Percentiles rank a stretch among this genome's conserved stretches.
These are phyloP conservation scores for Trisateles emortualis DNA, from an alignment of 2,888 invertebrate genomes.

Conservation along the genomic window DNA sequence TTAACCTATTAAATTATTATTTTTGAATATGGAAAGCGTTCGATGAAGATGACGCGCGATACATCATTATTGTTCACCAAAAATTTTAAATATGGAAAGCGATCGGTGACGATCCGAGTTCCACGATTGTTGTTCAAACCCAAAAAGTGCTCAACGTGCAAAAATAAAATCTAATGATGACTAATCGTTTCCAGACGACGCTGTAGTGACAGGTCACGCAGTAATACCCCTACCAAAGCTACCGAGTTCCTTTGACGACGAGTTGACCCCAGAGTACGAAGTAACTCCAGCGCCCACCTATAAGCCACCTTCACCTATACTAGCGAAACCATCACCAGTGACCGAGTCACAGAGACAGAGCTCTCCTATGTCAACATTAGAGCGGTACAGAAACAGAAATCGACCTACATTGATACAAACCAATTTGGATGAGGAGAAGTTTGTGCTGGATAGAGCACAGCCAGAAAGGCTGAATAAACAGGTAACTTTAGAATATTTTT, in stretches of 20 bases:
- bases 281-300: slow-evolving; percentile 64
- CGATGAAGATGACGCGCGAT: no score
- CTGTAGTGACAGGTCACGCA: slow-evolving; percentile 88
- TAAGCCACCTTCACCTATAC: slow-evolving; percentile 71
- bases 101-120: no score
- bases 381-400: slow-evolving; percentile 77
- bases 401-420: slow-evolving; percentile 75
- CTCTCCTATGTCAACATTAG: slow-evolving; percentile 81
- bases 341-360: slow-evolving; percentile 58
- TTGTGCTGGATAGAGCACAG: slow-evolving; percentile 89
- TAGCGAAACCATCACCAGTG: slow-evolving; percentile 62
- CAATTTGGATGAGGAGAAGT: slow-evolving; percentile 88
- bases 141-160: no score
- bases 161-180: no score
- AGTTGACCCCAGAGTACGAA: slow-evolving; percentile 72
- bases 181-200: slow-evolving; percentile 81
- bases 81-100: no score
- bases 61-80: no score
- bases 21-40: no score
- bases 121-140: no score
- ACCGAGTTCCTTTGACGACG: slow-evolving; percentile 83
- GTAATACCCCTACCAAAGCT: slow-evolving; percentile 89
- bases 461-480: slow-evolving; percentile 86
- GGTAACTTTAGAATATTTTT: slow-evolving; percentile 50
- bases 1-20: no score